Conservation (phyloP, 2,113 vertebrate genomes). For the Sakesphorus luctuosus region DNA sequence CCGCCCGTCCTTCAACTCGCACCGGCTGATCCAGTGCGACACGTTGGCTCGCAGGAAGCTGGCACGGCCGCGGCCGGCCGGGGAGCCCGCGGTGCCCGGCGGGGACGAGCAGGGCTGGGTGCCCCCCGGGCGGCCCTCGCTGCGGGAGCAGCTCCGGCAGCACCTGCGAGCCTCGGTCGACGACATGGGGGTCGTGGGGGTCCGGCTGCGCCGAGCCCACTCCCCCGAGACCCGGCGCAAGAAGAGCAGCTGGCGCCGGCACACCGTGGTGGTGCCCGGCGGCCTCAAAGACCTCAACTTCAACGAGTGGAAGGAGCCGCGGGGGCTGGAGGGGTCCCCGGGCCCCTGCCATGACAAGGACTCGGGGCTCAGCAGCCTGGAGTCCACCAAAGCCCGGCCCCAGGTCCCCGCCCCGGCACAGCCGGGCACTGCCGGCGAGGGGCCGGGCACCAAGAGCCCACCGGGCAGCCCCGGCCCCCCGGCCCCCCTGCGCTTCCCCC, state of each 20-base stretch:
- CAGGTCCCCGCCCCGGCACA: neutral
- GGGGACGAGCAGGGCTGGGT: neutral
- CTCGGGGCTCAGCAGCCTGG: slow-evolving; percentile 80
- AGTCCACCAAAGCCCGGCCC: slow-evolving; percentile 79
- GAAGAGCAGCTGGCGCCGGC: slow-evolving; percentile 90
- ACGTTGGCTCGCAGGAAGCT: slow-evolving; percentile 86
- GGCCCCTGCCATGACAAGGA: slow-evolving; percentile 63
- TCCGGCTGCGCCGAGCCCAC: slow-evolving; percentile 83
- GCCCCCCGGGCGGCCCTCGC: slow-evolving; percentile 32
- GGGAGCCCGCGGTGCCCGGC: slow-evolving; percentile 40
- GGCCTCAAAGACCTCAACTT: slow-evolving; percentile 80
- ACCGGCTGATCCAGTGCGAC: slow-evolving; percentile 91
- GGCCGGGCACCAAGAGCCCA: neutral
- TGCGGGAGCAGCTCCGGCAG: slow-evolving; percentile 85
- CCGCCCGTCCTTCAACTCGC: slow-evolving; percentile 89
- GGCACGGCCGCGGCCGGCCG: slow-evolving; percentile 58
- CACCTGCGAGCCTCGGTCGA: slow-evolving; percentile 84
- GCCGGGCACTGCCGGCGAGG: neutral
- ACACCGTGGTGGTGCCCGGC: slow-evolving; percentile 88
- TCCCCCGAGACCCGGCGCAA: slow-evolving; percentile 89
- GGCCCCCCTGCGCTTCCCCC: slow-evolving; percentile 81
- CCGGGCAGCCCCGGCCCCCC: neutral
- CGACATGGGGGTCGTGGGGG: slow-evolving; percentile 82
- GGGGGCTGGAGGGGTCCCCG: neutral
- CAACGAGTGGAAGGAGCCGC: slow-evolving; percentile 79